phyloP scores from a whole-genome alignment of 2,888 invertebrate genomes.

The Slavum lentiscoides region DNA sequence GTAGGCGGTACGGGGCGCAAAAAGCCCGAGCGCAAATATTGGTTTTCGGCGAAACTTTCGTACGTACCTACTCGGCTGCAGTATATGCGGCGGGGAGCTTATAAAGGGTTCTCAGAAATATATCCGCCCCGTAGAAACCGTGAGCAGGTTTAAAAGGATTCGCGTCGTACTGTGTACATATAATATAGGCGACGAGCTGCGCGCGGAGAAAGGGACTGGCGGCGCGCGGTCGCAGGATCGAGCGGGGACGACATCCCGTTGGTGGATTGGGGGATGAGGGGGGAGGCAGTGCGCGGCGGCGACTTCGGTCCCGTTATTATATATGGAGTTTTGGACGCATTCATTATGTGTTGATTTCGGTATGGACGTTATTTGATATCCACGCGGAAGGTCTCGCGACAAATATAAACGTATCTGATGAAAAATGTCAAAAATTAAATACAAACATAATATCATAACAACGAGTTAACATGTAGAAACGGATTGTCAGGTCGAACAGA shows the following conservation, averaged over 20 bases:
- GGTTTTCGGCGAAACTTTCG: slow-evolving; percentile 50
- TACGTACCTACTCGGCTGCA: not conserved
- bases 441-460: no score
- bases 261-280: no score
- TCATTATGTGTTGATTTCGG: no score
- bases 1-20: not conserved
- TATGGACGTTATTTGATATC: no score
- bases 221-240: not conserved
- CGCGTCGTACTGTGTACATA: not conserved
- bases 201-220: no score
- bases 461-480: no score
- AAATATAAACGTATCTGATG: no score
- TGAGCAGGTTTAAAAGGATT: slow-evolving; percentile 44
- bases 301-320: slow-evolving; percentile 36
- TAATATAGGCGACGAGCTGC: not conserved
- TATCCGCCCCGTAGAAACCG: slow-evolving; percentile 30
- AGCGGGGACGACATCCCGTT: no score
- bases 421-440: no score
- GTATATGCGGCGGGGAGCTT: slow-evolving; percentile 26
- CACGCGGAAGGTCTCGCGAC: not conserved
- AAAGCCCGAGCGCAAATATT: slow-evolving; percentile 51
- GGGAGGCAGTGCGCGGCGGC: not conserved
- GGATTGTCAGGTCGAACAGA: no score
- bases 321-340: slow-evolving; percentile 44
- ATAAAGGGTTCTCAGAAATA: slow-evolving; percentile 50